Evolutionary conservation across 2,113 vertebrate species (phyloP).

Genomic region (Tragelaphus imberbis): DNA sequence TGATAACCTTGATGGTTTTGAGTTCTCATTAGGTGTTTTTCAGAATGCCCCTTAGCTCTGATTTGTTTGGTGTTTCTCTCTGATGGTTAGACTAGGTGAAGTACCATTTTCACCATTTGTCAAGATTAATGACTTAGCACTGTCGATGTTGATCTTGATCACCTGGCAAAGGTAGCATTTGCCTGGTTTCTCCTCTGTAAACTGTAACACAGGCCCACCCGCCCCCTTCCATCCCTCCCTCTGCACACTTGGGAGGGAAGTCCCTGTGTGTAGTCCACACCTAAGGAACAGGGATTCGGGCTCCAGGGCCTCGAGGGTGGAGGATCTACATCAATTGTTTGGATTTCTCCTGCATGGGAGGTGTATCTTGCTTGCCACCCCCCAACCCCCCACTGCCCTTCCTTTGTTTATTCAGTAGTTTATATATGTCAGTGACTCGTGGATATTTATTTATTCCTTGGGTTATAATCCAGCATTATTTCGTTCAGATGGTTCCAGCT

Average conservation of each 20-base stretch:
- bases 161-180: not conserved
- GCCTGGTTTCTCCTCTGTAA: not conserved
- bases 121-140: not conserved
- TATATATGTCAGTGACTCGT: not conserved
- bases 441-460: slow-evolving; percentile 7
- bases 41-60: not conserved
- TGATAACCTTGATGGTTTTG: not conserved
- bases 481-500: not conserved
- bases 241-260: not conserved
- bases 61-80: not conserved
- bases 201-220: not conserved
- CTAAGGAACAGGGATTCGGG: not conserved
- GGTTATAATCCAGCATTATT: not conserved
- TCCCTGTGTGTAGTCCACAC: not conserved
- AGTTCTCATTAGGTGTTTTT: not conserved
- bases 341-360: not conserved
- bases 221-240: accelerated
- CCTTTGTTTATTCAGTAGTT: not conserved
- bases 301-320: not conserved
- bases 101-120: not conserved
- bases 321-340: not conserved
- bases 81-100: not conserved
- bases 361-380: not conserved
- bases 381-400: accelerated
- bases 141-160: not conserved